These are phyloP conservation scores for Oostethus manadensis DNA, from an alignment of 2,113 vertebrate genomes.

Conservation along the genomic window DNA sequence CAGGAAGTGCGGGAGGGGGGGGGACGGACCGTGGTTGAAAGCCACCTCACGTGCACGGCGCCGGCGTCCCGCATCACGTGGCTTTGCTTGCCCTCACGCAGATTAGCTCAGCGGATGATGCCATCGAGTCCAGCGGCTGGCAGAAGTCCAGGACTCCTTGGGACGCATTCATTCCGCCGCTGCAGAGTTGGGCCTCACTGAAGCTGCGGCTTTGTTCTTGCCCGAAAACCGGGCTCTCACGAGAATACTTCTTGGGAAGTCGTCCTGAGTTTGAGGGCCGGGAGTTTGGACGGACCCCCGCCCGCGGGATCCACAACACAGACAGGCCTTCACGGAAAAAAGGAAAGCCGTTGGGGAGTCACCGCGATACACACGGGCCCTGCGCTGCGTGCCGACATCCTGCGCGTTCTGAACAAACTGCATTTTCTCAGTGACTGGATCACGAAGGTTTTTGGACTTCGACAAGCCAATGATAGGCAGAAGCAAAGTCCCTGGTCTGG, in stretches of 20 bases:
- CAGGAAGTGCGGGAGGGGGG: conserved; percentile 8
- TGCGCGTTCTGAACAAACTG: neutral
- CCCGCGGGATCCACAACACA: conserved; percentile 20
- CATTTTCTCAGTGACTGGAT: too few species aligned
- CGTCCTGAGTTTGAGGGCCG: neutral
- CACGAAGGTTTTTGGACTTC: too few species aligned
- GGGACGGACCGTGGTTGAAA: conserved; percentile 58
- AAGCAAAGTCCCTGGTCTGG: too few species aligned
- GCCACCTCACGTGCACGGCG: conserved; percentile 44
- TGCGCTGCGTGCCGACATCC: neutral
- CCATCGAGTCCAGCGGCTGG: conserved; percentile 16
- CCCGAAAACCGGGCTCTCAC: conserved; percentile 19
- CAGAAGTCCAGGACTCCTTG: conserved; percentile 6
- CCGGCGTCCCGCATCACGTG: conserved; percentile 11
- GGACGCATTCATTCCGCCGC: conserved; percentile 19
- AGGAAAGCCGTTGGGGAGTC: conserved; percentile 26
- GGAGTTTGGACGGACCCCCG: conserved; percentile 22
- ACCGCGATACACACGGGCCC: neutral
- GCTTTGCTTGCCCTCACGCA: conserved; percentile 15
- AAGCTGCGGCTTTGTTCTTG: conserved; percentile 7
- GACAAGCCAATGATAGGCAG: too few species aligned
- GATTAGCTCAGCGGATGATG: conserved; percentile 11
- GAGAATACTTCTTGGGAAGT: conserved; percentile 11
- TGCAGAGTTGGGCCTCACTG: conserved; percentile 9
- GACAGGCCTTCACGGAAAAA: conserved; percentile 18